A percentile compares a stretch with the other conserved stretches of the same genome.
phyloP scores from a whole-genome alignment of 2,888 invertebrate genomes.

The Eudemis profundana region DNA sequence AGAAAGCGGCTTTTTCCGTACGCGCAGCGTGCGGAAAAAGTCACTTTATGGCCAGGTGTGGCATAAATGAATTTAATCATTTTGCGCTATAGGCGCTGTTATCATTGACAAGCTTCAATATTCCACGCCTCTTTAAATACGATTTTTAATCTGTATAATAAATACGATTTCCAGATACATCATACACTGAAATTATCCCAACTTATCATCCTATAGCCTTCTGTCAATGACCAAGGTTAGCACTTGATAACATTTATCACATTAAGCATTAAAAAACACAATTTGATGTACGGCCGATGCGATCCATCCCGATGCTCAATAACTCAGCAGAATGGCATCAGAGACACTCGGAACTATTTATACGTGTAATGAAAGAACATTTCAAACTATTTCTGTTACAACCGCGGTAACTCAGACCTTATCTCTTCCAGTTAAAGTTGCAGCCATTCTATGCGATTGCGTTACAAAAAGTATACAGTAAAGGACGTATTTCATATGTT shows the following conservation, averaged over 20 bases:
- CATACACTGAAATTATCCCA: not conserved
- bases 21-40: no score
- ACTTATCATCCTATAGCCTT: not conserved
- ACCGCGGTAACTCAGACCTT: not conserved
- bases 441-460: not conserved
- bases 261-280: constrained; percentile 14
- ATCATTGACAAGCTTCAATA: no score
- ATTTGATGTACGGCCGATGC: constrained; percentile 20
- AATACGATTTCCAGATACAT: not conserved
- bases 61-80: no score
- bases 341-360: constrained; percentile 25
- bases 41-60: no score
- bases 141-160: no score
- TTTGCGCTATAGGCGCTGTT: no score
- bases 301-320: constrained; percentile 20
- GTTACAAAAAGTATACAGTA: constrained; percentile 5
- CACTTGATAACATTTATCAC: constrained; percentile 19
- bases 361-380: constrained; percentile 3
- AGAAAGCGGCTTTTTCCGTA: no score
- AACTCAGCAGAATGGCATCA: constrained; percentile 28
- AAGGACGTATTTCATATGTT: constrained; percentile 30
- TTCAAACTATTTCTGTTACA: not conserved
- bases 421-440: not conserved
- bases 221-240: not conserved
- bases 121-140: no score